phyloP scores from a whole-genome alignment of 2,113 vertebrate species.

The Microtus richardsoni region DNA sequence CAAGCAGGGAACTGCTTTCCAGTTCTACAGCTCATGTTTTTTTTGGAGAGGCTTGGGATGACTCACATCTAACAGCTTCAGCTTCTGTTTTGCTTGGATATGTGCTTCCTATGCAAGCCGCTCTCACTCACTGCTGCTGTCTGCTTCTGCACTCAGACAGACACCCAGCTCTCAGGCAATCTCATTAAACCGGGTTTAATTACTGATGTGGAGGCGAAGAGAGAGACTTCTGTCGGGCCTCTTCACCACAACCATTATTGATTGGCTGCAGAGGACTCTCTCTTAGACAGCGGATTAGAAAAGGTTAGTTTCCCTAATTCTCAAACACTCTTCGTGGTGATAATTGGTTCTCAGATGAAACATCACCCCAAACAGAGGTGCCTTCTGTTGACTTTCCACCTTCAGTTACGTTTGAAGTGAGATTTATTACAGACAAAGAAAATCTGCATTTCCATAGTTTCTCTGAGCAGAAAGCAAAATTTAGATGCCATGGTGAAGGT shows the following conservation, averaged over 20 bases:
- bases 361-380: neutral
- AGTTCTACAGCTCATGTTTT: too few relatives aligned
- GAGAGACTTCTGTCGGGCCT: neutral
- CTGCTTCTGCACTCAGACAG: conserved; percentile 38
- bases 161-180: conserved; percentile 49
- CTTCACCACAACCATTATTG: conserved; percentile 56
- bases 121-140: neutral
- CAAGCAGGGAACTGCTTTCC: neutral
- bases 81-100: neutral
- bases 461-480: neutral
- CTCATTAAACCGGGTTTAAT: conserved; percentile 80
- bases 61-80: neutral
- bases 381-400: neutral
- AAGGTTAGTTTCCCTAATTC: conserved; percentile 79
- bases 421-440: neutral
- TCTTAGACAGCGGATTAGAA: conserved; percentile 73
- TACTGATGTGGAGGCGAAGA: conserved; percentile 61
- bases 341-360: conserved; percentile 80
- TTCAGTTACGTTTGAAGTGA: conserved; percentile 20
- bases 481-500: neutral
- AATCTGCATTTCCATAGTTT: neutral
- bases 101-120: neutral
- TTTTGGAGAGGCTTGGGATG: neutral
- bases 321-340: conserved; percentile 63
- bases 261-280: conserved; percentile 71